Base-by-base conservation (phyloP, 1,140 invertebrate species). In the Procambarus clarkii region DNA sequence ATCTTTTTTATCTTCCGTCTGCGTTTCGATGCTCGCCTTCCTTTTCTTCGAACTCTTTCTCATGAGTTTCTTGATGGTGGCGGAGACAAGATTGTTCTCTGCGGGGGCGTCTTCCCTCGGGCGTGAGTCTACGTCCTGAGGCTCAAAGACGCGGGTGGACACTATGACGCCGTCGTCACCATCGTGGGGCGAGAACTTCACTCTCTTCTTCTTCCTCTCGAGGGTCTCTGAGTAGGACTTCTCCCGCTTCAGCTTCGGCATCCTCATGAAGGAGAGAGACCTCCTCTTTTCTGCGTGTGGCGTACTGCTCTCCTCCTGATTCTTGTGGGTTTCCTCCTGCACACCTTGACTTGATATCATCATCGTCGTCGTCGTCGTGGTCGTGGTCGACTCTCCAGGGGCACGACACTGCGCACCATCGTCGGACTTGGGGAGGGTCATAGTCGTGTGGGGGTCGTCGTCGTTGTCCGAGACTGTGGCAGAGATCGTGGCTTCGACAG, bases 391-490 rank as follows among this genome's bases (percentile, higher is more conserved):
- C 82, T 84, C 76, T 58, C 60, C 77, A 48, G 89, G 80, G 60
- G 82, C 82, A 91, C 89, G 89, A 85, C 46, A 48, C 89, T 91
- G 89, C 89, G 50, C 89, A 91, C 89, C 54, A 64, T 83, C 89
- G 76, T 86, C 89, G 89, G 89, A 91, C 89, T 76, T 64, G 76
- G 82, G 82, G 50, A 58, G 89, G 82, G 58, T 85, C 44, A 60
- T 86, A 21, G 79, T 89, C 80, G 80, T 79, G 79, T 71, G 46
- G 79, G 87, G 79, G 69, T 24, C n/a, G 74, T 83, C 15, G 15
- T 88, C 89, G 89, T 91, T 91, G 89, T 85, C 89, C 89, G 89
- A 86, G 82, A 91, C 45, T 85, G 82, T 91, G 89, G 82, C 89
- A 91, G 81, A 91, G 89, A 79, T 91, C 89, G 89, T 85, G 81